Evolutionary conservation across 2,888 invertebrate genomes (phyloP).

Genomic region (Cancer borealis): DNA sequence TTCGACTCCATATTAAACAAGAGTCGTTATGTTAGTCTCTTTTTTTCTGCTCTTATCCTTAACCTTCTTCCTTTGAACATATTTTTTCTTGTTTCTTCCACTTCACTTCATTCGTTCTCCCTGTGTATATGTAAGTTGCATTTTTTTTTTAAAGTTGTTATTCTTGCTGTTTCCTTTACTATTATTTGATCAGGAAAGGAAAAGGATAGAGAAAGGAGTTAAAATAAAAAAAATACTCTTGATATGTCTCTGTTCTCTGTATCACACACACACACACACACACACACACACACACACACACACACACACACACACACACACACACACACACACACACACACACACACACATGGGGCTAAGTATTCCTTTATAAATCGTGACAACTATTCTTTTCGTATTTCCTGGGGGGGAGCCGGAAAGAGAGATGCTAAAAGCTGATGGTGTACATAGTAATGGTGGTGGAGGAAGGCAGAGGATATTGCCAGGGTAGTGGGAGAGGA

Average conservation of each 20-base stretch:
- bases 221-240: no score
- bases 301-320: background rate
- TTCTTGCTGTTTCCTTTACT: no score
- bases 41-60: background rate
- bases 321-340: background rate
- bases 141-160: no score
- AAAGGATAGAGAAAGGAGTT: no score
- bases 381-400: background rate
- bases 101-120: background rate
- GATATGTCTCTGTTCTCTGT: background rate
- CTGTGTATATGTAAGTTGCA: background rate
- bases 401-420: background rate
- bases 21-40: background rate
- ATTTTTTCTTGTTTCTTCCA: background rate
- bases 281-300: background rate
- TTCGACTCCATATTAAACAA: background rate
- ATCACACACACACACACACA: background rate
- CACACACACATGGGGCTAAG: background rate
- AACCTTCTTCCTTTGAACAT: background rate
- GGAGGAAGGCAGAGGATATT: background rate
- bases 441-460: background rate
- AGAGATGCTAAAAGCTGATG: background rate
- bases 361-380: background rate
- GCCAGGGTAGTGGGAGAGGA: background rate
- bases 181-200: no score